Percentiles rank a stretch among this genome's conserved stretches.
phyloP scores from a whole-genome alignment of 2,797 vertebrate species.

The Anguilla pacifica region DNA sequence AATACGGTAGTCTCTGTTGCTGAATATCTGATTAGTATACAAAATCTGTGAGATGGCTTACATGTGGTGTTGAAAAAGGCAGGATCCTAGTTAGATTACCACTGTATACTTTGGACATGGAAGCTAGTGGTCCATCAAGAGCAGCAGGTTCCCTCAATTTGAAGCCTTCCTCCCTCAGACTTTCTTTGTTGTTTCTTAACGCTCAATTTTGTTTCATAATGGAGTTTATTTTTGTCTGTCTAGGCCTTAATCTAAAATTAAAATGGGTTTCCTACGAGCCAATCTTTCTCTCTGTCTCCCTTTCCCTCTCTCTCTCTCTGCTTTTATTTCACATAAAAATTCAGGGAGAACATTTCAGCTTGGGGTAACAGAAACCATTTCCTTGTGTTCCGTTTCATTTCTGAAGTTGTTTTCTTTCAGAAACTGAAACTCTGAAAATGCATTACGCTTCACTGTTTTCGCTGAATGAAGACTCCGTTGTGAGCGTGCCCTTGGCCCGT shows the following conservation, averaged over 20 bases:
- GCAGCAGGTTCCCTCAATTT: conserved; percentile 15
- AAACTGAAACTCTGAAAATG: conserved; percentile 40
- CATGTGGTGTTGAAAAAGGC: background rate
- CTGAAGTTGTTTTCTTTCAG: conserved; percentile 44
- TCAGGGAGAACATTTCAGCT: conserved; percentile 28
- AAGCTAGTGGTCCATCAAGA: background rate
- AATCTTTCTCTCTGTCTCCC: conserved; percentile 29
- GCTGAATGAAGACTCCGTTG: conserved; percentile 46
- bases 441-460: conserved; percentile 33
- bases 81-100: background rate
- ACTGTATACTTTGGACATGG: conserved; percentile 8
- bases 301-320: background rate
- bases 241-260: conserved; percentile 40
- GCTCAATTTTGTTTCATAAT: conserved; percentile 33
- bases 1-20: background rate
- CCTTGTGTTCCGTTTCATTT: conserved; percentile 34
- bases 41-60: background rate
- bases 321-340: conserved; percentile 35
- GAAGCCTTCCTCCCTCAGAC: conserved; percentile 20
- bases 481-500: conserved; percentile 49
- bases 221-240: conserved; percentile 36
- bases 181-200: conserved; percentile 25
- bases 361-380: conserved; percentile 48
- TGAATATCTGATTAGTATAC: background rate
- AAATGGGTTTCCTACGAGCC: conserved; percentile 32